phyloP scores from a whole-genome alignment of 2,113 vertebrate genomes.

The Sprattus sprattus region DNA sequence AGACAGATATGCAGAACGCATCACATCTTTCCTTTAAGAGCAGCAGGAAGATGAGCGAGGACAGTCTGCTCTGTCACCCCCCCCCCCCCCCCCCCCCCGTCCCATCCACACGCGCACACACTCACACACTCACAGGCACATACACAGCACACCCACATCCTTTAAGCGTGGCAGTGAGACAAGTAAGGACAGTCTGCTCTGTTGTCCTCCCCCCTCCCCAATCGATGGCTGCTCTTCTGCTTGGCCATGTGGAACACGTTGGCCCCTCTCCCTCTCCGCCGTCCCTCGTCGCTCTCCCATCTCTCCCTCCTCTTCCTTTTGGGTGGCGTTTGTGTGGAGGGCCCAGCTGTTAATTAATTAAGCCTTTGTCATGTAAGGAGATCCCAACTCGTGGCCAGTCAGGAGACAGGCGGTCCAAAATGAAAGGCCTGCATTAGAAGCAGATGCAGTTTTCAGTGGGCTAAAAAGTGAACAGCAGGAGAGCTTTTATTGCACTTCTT shows the following conservation, averaged over 20 bases:
- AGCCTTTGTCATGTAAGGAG: constrained; percentile 32
- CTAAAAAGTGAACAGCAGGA: background rate
- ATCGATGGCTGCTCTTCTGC: no score
- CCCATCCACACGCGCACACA: no score
- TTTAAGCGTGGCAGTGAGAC: background rate
- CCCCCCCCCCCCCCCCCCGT: no score
- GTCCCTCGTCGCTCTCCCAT: background rate
- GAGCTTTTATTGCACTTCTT: background rate
- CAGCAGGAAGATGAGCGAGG: no score
- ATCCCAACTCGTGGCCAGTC: constrained; percentile 21
- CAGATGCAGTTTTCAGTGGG: background rate
- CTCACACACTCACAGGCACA: background rate
- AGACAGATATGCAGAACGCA: background rate
- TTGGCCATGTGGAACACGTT: background rate
- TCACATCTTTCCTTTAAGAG: no score
- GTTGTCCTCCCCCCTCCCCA: constrained; percentile 26
- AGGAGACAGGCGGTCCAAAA: background rate
- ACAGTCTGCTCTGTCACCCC: no score
- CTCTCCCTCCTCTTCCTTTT: background rate
- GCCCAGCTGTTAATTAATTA: constrained; percentile 41
- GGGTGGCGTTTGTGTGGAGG: constrained; percentile 1
- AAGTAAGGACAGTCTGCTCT: constrained; percentile 67
- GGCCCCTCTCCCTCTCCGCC: background rate
- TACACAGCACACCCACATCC: background rate
- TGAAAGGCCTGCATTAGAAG: constrained; percentile 9